These are phyloP conservation scores for Prietella phreatophila DNA, from an alignment of 2,113 vertebrate species.

Conservation along the genomic window DNA sequence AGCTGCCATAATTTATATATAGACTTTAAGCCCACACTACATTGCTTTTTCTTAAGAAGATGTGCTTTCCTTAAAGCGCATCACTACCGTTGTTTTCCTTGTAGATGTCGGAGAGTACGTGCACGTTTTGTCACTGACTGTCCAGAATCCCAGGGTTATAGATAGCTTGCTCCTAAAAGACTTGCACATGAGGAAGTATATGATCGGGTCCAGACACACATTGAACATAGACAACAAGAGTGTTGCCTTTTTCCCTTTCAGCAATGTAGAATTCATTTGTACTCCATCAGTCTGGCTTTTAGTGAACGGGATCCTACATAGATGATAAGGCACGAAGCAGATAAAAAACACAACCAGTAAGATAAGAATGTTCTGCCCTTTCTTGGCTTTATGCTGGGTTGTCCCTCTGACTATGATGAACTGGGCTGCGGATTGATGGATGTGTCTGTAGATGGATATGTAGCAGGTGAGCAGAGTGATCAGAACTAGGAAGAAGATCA, in stretches of 20 bases:
- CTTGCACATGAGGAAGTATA: conserved; percentile 74
- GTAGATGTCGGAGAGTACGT: not conserved
- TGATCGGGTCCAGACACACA: conserved; percentile 74
- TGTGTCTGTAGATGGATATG: conserved; percentile 23
- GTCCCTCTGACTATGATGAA: not conserved
- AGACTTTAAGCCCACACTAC: not conserved
- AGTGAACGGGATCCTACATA: conserved; percentile 70
- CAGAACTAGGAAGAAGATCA: conserved; percentile 34
- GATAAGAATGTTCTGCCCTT: conserved; percentile 47
- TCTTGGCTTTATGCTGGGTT: not conserved
- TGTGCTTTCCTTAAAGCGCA: not conserved
- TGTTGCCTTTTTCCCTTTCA: conserved; percentile 59
- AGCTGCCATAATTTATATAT: not conserved
- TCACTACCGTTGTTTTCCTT: not conserved
- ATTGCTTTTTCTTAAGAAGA: not conserved
- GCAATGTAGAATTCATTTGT: conserved; percentile 43
- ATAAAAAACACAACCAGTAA: conserved; percentile 74
- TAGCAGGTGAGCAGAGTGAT: conserved; percentile 39
- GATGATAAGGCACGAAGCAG: conserved; percentile 75
- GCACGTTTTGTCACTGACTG: not conserved
- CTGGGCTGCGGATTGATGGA: conserved; percentile 1
- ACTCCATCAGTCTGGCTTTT: conserved; percentile 66
- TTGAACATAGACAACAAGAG: conserved; percentile 72
- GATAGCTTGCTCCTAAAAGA: conserved; percentile 15
- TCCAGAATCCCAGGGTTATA: not conserved